These are phyloP conservation scores for Vicugna pacos DNA, from an alignment of 2,113 vertebrate genomes.

Conservation along the genomic window DNA sequence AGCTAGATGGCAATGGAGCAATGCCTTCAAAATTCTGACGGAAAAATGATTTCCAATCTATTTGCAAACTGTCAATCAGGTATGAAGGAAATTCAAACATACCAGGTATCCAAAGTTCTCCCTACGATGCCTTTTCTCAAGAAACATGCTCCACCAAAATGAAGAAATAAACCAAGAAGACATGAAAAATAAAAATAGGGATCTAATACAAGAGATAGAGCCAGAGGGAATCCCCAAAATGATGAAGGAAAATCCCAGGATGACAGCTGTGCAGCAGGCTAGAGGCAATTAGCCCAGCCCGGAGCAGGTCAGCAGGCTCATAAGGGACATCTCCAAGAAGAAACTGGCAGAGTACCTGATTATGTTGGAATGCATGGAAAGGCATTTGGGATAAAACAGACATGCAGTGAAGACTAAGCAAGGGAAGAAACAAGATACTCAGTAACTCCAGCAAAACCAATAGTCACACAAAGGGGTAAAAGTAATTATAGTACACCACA, in stretches of 20 bases:
- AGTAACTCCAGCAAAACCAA: not conserved
- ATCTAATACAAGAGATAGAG: not conserved
- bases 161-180: not conserved
- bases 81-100: conserved; percentile 38
- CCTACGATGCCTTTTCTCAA: not conserved
- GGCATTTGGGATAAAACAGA: not conserved
- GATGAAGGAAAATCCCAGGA: not conserved
- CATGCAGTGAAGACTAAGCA: not conserved
- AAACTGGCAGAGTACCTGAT: not conserved
- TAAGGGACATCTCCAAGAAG: not conserved
- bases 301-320: not conserved
- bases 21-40: not conserved
- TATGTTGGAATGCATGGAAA: not conserved
- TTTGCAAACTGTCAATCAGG: conserved; percentile 6
- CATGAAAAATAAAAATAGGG: not conserved
- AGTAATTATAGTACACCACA: not conserved
- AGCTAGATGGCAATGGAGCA: not conserved
- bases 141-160: not conserved
- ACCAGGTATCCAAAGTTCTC: not conserved
- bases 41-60: not conserved
- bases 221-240: not conserved
- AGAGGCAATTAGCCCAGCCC: not conserved
- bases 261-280: not conserved
- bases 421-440: not conserved
- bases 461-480: not conserved